Percentiles rank a stretch among this genome's conserved stretches.
Evolutionary conservation across 1,140 invertebrate species (phyloP).

Genomic region (Lordiphosa clarofinis): DNA sequence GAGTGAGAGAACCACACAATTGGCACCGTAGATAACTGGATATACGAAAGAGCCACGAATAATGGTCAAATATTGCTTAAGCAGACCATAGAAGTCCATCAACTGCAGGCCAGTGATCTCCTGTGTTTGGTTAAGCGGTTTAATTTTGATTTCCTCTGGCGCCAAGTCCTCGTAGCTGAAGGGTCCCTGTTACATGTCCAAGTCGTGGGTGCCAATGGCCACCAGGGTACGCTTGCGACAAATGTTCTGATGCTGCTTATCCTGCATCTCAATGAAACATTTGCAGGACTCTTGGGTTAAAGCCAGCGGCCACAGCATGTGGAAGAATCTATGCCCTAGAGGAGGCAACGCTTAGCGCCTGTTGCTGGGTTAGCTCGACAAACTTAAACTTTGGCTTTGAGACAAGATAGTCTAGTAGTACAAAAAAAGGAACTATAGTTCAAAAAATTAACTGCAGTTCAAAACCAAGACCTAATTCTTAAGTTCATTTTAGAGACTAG

Average conservation of each 20-base stretch:
- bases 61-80: slow-evolving; percentile 97
- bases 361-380: slow-evolving; percentile 80
- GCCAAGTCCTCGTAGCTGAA: slow-evolving; percentile 95
- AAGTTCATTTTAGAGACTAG: too few species aligned
- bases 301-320: slow-evolving; percentile 93
- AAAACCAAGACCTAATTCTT: too few species aligned
- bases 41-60: slow-evolving; percentile 96
- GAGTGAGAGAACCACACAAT: slow-evolving; percentile 95
- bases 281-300: slow-evolving; percentile 92
- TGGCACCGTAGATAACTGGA: slow-evolving; percentile 97
- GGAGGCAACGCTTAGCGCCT: slow-evolving; percentile 85
- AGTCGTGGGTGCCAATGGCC: slow-evolving; percentile 98
- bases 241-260: slow-evolving; percentile 99
- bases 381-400: slow-evolving; percentile 85
- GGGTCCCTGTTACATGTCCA: slow-evolving; percentile 95
- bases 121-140: slow-evolving; percentile 94
- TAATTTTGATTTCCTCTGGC: slow-evolving; percentile 94
- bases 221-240: slow-evolving; percentile 95
- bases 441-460: too few species aligned
- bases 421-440: too few species aligned
- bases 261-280: slow-evolving; percentile 96
- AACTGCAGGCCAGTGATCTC: slow-evolving; percentile 91
- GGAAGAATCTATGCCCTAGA: slow-evolving; percentile 89
- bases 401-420: too few species aligned
- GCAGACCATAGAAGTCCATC: slow-evolving; percentile 95